Base-by-base conservation (phyloP, 2,797 vertebrate species). In the Sphenodon punctatus region DNA sequence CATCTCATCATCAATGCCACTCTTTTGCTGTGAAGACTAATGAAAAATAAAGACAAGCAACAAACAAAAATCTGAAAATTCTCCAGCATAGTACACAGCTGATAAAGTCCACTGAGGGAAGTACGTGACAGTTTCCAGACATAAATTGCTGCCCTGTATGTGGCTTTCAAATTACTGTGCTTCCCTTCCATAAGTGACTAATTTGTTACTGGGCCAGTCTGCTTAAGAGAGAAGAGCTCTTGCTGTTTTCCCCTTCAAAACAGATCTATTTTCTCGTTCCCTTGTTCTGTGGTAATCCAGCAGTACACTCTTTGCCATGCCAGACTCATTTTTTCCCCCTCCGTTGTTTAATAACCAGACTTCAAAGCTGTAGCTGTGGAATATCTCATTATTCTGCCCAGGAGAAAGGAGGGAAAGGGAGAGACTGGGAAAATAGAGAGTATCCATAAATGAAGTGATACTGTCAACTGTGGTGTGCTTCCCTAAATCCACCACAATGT, bases 391-490 rank as follows among this genome's bases (percentile, higher is more conserved):
- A 89, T 89, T 77, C 83, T 86, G 73, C 75, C 92, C 89, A 71
- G 72, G 79, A 91, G 85, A 86, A 82, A 82, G 53, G 51, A 89
- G 74, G 82, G 81, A 72, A 88, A 51, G 49, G 49, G 38, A 51
- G 30, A 39, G 32, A 10, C 13, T 46, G 32, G 45, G 43, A 51
- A 45, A 23, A 36, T n/a, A 59, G 64, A 88, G 71, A 67, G 70
- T 58, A 60, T 78, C 46, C 80, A 78, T 87, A 89, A 88, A 84
- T 86, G 82, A 91, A 85, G 83, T 81, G 89, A 77, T 91, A 89
- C 88, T 91, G 89, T 89, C 91, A 92, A 86, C 83, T 87, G 76
- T 91, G 91, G 88, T 78, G 77, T 30, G 69, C 14, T 56, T 75
- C 45, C 45, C 48, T 73, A 78, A 76, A 84, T 82, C 75, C 88